Evolutionary conservation across 2,113 vertebrate genomes (phyloP).

Genomic region (Felis catus): DNA sequence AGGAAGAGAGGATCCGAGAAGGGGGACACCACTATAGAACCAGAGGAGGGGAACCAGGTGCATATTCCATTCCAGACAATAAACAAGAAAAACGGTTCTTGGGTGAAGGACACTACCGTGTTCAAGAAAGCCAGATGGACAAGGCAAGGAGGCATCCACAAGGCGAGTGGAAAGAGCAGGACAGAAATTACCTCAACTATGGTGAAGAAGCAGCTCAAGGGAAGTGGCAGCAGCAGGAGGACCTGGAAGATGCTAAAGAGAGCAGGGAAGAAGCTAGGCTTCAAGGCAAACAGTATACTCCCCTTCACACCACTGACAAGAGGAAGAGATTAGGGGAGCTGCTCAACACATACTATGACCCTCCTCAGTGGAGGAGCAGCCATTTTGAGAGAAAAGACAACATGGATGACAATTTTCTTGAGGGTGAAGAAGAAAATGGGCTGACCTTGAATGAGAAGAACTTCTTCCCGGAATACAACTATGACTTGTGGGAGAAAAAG

Average conservation of each 20-base stretch:
- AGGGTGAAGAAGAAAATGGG: conserved; percentile 77
- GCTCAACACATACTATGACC: conserved; percentile 86
- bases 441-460: conserved; percentile 70
- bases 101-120: background rate
- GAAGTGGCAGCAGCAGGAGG: conserved; percentile 73
- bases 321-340: conserved; percentile 86
- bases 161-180: conserved; percentile 62
- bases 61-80: background rate
- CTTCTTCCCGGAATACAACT: conserved; percentile 83
- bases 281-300: conserved; percentile 54
- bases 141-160: background rate
- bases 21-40: background rate
- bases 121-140: conserved; percentile 58
- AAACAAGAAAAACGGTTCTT: conserved; percentile 69
- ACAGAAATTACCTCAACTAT: conserved; percentile 58
- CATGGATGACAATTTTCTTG: conserved; percentile 66
- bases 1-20: background rate
- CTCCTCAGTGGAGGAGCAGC: conserved; percentile 87
- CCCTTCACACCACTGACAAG: conserved; percentile 56
- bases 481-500: conserved; percentile 87
- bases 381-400: conserved; percentile 79
- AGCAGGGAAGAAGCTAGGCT: conserved; percentile 69
- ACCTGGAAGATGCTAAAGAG: conserved; percentile 62
- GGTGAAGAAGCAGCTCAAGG: conserved; percentile 75
- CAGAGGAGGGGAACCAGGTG: conserved; percentile 43